phyloP scores from a whole-genome alignment of 2,888 invertebrate genomes.

The Ecdyonurus torrentis region DNA sequence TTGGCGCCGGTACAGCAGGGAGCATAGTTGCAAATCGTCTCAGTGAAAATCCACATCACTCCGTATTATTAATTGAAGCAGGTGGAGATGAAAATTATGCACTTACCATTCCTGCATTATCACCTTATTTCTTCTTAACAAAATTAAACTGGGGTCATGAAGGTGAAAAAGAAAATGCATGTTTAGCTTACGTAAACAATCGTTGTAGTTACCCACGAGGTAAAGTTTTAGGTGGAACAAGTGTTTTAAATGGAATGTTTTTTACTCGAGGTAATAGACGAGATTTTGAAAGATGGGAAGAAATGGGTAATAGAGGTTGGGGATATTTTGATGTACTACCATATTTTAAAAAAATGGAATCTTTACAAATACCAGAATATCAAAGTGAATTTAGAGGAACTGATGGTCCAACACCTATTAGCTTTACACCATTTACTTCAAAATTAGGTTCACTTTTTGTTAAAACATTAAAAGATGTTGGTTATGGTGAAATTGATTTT shows the following conservation, averaged over 20 bases:
- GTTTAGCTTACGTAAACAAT: constrained; percentile 31
- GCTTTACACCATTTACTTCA: constrained; percentile 1
- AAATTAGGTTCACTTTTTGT: constrained; percentile 5
- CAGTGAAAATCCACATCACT: constrained; percentile 41
- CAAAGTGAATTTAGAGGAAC: background rate
- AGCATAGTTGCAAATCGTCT: constrained; percentile 51
- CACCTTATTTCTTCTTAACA: constrained; percentile 41
- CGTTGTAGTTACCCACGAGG: constrained; percentile 37
- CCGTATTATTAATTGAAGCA: constrained; percentile 44
- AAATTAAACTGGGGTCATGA: constrained; percentile 60
- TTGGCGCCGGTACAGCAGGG: constrained; percentile 55
- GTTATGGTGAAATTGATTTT: too few species aligned
- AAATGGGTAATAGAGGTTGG: constrained; percentile 25
- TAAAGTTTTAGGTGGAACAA: constrained; percentile 33
- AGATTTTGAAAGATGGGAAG: constrained; percentile 31
- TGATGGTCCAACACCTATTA: constrained; percentile 7
- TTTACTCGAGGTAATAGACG: constrained; percentile 28
- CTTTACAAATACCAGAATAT: too few species aligned
- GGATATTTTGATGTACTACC: constrained; percentile 31
- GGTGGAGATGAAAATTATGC: constrained; percentile 35
- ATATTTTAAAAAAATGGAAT: constrained; percentile 44
- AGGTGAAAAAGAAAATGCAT: constrained; percentile 64
- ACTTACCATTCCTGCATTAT: constrained; percentile 45
- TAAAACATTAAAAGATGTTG: constrained; percentile 10
- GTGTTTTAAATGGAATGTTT: constrained; percentile 31